phyloP scores from a whole-genome alignment of 1,140 invertebrate genomes.

The Aphelenchoides besseyi region DNA sequence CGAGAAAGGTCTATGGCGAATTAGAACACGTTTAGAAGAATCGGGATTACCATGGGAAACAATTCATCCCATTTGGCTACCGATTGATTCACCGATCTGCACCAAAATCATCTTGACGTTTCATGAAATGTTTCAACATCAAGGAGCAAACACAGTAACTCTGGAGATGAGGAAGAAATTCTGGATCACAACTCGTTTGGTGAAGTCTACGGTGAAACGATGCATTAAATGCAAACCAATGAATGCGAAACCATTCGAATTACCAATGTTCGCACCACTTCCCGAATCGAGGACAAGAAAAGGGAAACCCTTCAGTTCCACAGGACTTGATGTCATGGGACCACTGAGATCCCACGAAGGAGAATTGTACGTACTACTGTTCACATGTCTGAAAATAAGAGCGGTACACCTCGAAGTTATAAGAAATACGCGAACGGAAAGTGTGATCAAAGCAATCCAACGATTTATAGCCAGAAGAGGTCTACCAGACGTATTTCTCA shows the following conservation, averaged over 20 bases:
- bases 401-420: neutral
- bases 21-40: neutral
- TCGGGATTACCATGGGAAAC: neutral
- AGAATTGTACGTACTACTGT: neutral
- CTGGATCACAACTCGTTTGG: neutral
- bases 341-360: neutral
- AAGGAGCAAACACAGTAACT: neutral
- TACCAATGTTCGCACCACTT: slow-evolving; percentile 3
- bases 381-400: neutral
- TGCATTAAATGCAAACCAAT: neutral
- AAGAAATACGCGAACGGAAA: neutral
- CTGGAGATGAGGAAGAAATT: neutral
- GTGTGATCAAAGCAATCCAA: neutral
- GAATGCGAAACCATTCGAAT: neutral
- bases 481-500: neutral
- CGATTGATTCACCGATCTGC: neutral
- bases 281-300: neutral
- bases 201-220: neutral
- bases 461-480: neutral
- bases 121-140: neutral
- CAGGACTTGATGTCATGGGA: neutral
- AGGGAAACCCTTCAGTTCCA: neutral
- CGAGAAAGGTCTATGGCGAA: neutral
- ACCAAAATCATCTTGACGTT: neutral
- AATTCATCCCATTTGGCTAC: slow-evolving; percentile 6